Evolutionary conservation across 1,140 invertebrate species (phyloP), one percentile per base, ranked within the genome.

Genomic region (Drosophila orena): DNA sequence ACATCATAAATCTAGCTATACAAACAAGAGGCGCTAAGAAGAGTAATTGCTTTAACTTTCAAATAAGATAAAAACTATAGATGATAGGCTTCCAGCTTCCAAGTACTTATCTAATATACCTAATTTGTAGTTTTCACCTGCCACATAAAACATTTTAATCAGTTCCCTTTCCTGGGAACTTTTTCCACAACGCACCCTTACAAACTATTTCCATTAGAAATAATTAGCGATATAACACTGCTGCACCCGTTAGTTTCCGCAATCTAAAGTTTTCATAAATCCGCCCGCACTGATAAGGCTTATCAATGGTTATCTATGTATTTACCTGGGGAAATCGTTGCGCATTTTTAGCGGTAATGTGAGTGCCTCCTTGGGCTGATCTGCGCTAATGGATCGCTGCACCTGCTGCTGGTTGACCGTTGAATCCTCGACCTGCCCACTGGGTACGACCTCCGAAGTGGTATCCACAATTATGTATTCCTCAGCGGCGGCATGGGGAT

Each of bases 261-360:
- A 24, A 40, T 43, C 27, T 27, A 37, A 49, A 37, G 27, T 40
- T 30, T 8, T 37, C 38, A 14, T 20, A 53, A 17, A n/a, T 14
- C 42, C 42, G 7, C 12, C 38, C 27, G 20, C 15, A 4, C 12
- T 15, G 35, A 65, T 49, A 66, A 40, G 14, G 2, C 20, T 65
- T 68, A 68, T 68, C 64, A 65, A 68, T 68, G 46, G 34, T 11
- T 27, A 52, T 17, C 12, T 11, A 47, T 34, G 11, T 5, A 72
- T 80, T 80, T 34, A 91, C 90, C 90, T 90, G 14, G 86, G 75
- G 49, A 91, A 91, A 69, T 91, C 65, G 12, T 66, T 68, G 30
- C 68, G 66, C 53, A 74, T 54, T 66, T 72, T 64, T 1, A 56
- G 42, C 12, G 42, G 20, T 14, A 38, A 11, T 4, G 50, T 12